phyloP scores from a whole-genome alignment of 37 sponge, comb jelly and placozoan species.

The Tethya wilhelma region DNA sequence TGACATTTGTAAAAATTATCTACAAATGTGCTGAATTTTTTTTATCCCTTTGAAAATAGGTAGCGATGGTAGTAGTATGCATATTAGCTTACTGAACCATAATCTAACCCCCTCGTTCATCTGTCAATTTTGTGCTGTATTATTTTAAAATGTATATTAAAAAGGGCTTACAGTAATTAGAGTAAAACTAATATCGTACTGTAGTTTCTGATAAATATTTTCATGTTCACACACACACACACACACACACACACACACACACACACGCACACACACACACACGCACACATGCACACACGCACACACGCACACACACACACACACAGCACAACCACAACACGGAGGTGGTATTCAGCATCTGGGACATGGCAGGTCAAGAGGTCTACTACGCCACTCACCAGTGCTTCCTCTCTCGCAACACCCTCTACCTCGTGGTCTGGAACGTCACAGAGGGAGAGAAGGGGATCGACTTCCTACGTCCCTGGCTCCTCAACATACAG shows the following conservation, averaged over 20 bases:
- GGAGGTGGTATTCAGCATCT: conserved; percentile 87
- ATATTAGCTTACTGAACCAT: too few species aligned
- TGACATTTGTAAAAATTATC: too few species aligned
- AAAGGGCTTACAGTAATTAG: too few species aligned
- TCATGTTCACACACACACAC: neutral
- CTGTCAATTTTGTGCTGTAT: too few species aligned
- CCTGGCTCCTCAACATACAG: conserved; percentile 96
- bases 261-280: neutral
- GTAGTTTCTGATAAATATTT: too few species aligned
- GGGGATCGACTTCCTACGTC: conserved; percentile 84
- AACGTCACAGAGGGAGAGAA: conserved; percentile 83
- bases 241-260: neutral
- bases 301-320: neutral
- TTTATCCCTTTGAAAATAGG: too few species aligned
- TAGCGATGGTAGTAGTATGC: too few species aligned
- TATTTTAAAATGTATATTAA: too few species aligned
- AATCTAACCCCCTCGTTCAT: too few species aligned
- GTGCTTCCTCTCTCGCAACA: conserved; percentile 95
- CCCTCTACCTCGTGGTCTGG: conserved; percentile 96
- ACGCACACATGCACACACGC: neutral
- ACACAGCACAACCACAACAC: conserved; percentile 10
- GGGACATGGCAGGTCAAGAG: conserved; percentile 98
- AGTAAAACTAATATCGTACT: too few species aligned
- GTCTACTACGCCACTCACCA: conserved; percentile 99
- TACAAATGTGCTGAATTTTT: too few species aligned